Evolutionary conservation across 1,140 invertebrate genomes (phyloP).

Genomic region (Galendromus occidentalis): DNA sequence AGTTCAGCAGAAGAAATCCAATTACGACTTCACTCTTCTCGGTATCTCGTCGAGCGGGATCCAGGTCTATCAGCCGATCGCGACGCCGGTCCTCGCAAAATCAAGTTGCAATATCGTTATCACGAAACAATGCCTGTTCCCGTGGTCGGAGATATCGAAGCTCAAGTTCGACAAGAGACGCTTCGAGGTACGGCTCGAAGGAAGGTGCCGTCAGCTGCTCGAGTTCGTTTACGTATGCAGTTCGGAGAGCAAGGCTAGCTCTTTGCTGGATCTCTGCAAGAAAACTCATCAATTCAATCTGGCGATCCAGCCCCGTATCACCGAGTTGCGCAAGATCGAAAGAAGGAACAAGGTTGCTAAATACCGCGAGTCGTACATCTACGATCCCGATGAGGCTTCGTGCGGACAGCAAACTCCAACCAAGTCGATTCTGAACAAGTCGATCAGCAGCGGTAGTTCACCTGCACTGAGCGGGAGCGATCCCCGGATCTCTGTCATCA

Average conservation of each 20-base stretch:
- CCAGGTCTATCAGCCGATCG: conserved; percentile 42
- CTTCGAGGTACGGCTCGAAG: conserved; percentile 2
- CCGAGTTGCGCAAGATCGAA: conserved; percentile 50
- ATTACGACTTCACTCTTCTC: conserved; percentile 33
- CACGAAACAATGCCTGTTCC: conserved; percentile 8
- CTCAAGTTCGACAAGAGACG: conserved; percentile 15
- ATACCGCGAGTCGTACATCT: conserved; percentile 31
- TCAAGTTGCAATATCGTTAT: background rate
- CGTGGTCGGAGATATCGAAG: conserved; percentile 18
- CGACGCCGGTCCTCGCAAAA: background rate
- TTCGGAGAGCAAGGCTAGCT: conserved; percentile 74
- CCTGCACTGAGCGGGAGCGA: conserved; percentile 28
- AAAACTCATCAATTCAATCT: conserved; percentile 85
- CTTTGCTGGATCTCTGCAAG: conserved; percentile 63
- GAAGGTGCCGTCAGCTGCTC: background rate
- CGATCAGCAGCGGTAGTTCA: background rate
- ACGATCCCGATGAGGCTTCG: conserved; percentile 17
- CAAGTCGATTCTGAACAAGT: background rate
- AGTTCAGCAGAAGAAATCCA: conserved; percentile 47
- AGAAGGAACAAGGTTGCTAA: conserved; percentile 37
- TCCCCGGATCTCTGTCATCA: conserved; percentile 72
- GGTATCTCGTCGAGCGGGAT: conserved; percentile 67
- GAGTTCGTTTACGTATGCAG: conserved; percentile 60
- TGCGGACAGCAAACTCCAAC: conserved; percentile 1
- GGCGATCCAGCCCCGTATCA: conserved; percentile 61